Evolutionary conservation across 2,113 vertebrate genomes (phyloP).

Genomic region (Apistogramma diplotaenia): DNA sequence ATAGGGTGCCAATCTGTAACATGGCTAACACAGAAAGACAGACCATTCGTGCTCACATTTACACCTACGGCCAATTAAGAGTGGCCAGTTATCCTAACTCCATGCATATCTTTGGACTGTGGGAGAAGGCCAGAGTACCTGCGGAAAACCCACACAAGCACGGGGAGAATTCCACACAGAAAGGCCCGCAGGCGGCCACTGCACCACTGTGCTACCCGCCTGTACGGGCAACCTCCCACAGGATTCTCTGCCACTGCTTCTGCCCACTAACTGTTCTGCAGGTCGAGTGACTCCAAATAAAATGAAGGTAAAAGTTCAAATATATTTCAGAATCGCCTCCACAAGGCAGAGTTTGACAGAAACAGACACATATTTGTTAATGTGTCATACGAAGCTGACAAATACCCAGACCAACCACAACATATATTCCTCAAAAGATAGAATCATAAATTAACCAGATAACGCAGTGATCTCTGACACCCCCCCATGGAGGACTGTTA

Average conservation of each 20-base stretch:
- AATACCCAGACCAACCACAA: background rate
- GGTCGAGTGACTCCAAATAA: background rate
- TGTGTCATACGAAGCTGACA: background rate
- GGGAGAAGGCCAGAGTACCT: background rate
- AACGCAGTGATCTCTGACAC: background rate
- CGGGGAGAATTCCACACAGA: background rate
- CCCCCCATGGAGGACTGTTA: constrained; percentile 19
- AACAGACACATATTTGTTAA: background rate
- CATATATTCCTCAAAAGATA: background rate
- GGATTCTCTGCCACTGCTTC: no score
- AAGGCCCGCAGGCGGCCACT: background rate
- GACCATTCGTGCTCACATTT: no score
- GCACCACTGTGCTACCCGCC: background rate
- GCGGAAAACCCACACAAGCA: background rate
- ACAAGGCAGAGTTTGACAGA: background rate
- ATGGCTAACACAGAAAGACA: background rate
- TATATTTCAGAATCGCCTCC: background rate
- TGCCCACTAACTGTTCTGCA: background rate
- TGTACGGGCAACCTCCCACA: background rate
- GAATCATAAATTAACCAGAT: constrained; percentile 8
- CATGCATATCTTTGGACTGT: background rate
- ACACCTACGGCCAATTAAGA: background rate
- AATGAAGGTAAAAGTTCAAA: background rate
- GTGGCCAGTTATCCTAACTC: background rate
- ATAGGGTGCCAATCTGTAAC: background rate